A percentile compares a stretch with the other conserved stretches of the same genome.
Evolutionary conservation across 2,888 invertebrate species (phyloP).

Genomic region (Sphinx pinastri): DNA sequence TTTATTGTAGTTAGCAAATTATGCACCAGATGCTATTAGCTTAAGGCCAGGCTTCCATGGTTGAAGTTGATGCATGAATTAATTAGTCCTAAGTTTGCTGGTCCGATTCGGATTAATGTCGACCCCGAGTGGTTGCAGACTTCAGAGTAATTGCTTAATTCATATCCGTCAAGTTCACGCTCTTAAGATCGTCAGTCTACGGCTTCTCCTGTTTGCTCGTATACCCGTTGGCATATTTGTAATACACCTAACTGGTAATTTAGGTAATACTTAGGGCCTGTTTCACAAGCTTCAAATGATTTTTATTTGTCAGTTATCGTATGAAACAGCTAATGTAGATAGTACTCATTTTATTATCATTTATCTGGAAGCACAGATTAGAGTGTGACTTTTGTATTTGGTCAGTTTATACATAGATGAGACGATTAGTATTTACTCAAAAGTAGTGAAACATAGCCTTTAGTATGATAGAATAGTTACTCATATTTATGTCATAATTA

Average conservation of each 20-base stretch:
- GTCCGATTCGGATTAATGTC: slow-evolving; percentile 46
- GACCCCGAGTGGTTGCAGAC: slow-evolving; percentile 23
- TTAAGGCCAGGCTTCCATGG: slow-evolving; percentile 33
- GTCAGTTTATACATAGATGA: too few species aligned
- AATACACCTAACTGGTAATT: not conserved
- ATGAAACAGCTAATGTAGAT: too few species aligned
- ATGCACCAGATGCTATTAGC: slow-evolving; percentile 1
- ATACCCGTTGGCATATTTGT: not conserved
- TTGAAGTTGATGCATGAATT: slow-evolving; percentile 51
- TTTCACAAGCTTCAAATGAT: too few species aligned
- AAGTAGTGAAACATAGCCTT: too few species aligned
- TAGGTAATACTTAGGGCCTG: too few species aligned
- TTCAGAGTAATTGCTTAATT: slow-evolving; percentile 30
- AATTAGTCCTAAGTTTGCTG: slow-evolving; percentile 51
- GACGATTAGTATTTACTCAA: too few species aligned
- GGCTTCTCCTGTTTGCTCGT: not conserved
- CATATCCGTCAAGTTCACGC: slow-evolving; percentile 26
- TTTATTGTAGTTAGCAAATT: not conserved
- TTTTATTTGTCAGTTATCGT: too few species aligned
- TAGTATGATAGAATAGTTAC: too few species aligned
- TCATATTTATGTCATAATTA: too few species aligned
- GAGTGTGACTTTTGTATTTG: too few species aligned
- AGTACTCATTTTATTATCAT: too few species aligned
- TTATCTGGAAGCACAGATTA: too few species aligned
- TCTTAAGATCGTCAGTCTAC: slow-evolving; percentile 2